A percentile compares a stretch with the other conserved stretches of the same genome.
Evolutionary conservation across 2,888 invertebrate species (phyloP).

Genomic region (Seladonia tumulorum): DNA sequence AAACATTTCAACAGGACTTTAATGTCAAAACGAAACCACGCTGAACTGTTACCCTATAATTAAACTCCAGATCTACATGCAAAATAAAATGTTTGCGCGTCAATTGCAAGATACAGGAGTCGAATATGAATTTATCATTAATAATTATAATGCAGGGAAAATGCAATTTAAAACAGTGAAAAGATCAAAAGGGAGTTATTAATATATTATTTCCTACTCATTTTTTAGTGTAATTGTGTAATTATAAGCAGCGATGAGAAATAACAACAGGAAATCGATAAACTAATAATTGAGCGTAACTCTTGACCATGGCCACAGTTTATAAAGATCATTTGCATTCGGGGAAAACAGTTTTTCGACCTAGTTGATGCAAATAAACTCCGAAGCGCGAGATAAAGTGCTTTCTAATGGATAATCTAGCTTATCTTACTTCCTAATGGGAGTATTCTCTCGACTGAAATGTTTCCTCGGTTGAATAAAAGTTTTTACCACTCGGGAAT

Average conservation of each 20-base stretch:
- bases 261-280: background rate
- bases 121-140: too few relatives aligned
- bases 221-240: too few relatives aligned
- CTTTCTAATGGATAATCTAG: background rate
- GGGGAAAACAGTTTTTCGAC: background rate
- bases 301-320: background rate
- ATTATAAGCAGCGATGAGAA: background rate
- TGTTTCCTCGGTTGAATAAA: background rate
- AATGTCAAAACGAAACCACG: background rate
- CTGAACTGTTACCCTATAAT: background rate
- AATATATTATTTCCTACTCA: too few relatives aligned
- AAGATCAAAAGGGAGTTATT: too few relatives aligned
- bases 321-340: background rate
- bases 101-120: too few relatives aligned
- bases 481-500: background rate
- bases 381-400: too few relatives aligned
- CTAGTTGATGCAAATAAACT: background rate
- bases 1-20: background rate
- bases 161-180: too few relatives aligned
- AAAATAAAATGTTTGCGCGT: too few relatives aligned
- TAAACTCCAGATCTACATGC: too few relatives aligned
- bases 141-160: too few relatives aligned
- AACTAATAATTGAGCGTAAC: background rate
- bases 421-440: conserved; percentile 12
- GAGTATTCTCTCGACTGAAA: background rate